Conservation (phyloP, 2,888 invertebrate genomes). For the Autographa gamma region DNA sequence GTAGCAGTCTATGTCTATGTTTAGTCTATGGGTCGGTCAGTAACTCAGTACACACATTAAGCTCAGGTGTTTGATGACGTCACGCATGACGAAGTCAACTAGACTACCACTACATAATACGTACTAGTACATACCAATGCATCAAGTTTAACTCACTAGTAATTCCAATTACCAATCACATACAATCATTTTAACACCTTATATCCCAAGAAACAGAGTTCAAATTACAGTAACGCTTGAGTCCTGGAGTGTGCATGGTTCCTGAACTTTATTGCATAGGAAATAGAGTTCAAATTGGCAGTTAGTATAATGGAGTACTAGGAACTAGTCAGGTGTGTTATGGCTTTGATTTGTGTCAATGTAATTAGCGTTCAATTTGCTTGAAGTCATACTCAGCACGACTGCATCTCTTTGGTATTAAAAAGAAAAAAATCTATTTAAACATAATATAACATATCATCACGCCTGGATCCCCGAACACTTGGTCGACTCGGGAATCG, state of each 20-base stretch:
- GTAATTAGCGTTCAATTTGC: slow-evolving; percentile 20
- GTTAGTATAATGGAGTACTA: neutral
- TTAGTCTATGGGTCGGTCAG: too few relatives aligned
- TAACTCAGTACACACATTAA: neutral
- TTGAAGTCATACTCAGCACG: neutral
- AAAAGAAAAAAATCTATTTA: too few relatives aligned
- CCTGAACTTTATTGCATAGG: neutral
- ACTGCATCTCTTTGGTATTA: neutral
- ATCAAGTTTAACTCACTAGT: slow-evolving; percentile 14
- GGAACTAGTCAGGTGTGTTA: slow-evolving; percentile 13
- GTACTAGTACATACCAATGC: neutral
- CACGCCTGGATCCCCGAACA: too few relatives aligned
- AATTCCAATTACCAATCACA: slow-evolving; percentile 18
- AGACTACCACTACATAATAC: neutral
- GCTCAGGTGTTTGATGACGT: neutral
- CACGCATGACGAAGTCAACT: neutral
- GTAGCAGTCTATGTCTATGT: too few relatives aligned
- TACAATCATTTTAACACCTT: neutral
- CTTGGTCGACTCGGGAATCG: too few relatives aligned
- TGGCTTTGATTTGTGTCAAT: slow-evolving; percentile 35
- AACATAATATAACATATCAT: too few relatives aligned
- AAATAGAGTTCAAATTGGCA: slow-evolving; percentile 16
- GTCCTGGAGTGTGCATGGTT: neutral
- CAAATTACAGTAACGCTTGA: neutral
- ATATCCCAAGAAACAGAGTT: neutral